These are phyloP conservation scores for Drusus annulatus DNA, from an alignment of 1,140 invertebrate genomes.

Conservation along the genomic window DNA sequence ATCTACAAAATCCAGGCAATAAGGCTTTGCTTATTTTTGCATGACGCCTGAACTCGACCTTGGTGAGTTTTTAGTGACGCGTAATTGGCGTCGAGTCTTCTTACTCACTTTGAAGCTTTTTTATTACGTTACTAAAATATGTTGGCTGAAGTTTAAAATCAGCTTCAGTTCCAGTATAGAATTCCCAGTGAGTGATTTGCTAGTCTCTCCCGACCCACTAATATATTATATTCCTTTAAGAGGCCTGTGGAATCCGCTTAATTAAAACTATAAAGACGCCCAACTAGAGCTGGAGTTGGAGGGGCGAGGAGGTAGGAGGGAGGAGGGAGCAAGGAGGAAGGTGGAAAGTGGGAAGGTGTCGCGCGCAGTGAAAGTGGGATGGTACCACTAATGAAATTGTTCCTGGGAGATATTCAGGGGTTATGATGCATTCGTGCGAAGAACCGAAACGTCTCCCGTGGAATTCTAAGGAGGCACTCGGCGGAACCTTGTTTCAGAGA, in stretches of 20 bases:
- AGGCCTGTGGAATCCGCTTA: slow-evolving; percentile 55
- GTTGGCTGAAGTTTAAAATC: too few relatives aligned
- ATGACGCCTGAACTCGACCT: too few relatives aligned
- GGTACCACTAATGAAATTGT: slow-evolving; percentile 57
- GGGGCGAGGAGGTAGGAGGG: too few relatives aligned
- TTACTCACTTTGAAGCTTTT: too few relatives aligned
- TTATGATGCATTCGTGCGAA: slow-evolving; percentile 54
- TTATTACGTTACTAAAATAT: too few relatives aligned
- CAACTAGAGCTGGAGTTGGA: slow-evolving; percentile 10
- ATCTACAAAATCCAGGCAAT: too few relatives aligned
- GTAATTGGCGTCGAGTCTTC: too few relatives aligned
- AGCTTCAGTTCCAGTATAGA: slow-evolving; percentile 19
- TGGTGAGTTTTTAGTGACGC: too few relatives aligned
- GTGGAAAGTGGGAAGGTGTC: neutral
- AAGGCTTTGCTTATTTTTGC: too few relatives aligned
- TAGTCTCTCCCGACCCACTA: slow-evolving; percentile 14
- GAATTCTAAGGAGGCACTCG: slow-evolving; percentile 17
- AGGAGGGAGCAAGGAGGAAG: too few relatives aligned
- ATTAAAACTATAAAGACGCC: slow-evolving; percentile 60
- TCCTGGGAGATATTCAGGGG: slow-evolving; percentile 54
- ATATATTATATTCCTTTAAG: slow-evolving; percentile 54
- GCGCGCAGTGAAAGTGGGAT: slow-evolving; percentile 7
- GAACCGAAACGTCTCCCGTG: slow-evolving; percentile 28
- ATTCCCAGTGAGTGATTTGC: neutral
- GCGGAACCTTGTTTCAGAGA: neutral